These are phyloP conservation scores for Carpatolechia fugitivella DNA, from an alignment of 2,888 invertebrate species.

Conservation along the genomic window DNA sequence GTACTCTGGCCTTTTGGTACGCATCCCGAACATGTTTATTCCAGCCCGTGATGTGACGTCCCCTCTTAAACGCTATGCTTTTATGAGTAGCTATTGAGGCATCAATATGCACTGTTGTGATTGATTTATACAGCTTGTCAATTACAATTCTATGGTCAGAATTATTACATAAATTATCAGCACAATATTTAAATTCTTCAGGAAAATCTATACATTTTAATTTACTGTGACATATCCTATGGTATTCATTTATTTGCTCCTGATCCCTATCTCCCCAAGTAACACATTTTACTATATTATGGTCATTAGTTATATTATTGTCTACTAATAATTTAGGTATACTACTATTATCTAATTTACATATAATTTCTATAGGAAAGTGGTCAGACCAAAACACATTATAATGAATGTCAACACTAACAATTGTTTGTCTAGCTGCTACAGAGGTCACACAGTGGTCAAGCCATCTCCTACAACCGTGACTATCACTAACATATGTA, in stretches of 20 bases:
- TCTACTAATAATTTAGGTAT: neutral
- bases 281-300: neutral
- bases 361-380: neutral
- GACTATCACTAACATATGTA: neutral
- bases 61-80: neutral
- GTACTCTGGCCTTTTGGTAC: neutral
- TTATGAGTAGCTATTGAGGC: neutral
- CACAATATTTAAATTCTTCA: constrained; percentile 2
- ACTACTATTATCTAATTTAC: neutral
- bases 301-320: constrained; percentile 10
- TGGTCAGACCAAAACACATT: neutral
- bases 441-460: neutral
- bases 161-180: constrained; percentile 6
- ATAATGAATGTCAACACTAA: neutral
- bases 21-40: constrained; percentile 6
- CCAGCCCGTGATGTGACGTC: neutral
- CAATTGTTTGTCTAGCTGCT: constrained; percentile 1
- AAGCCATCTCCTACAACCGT: constrained; percentile 2
- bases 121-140: neutral
- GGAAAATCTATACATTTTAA: constrained; percentile 16
- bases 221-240: constrained; percentile 7
- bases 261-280: constrained; percentile 13
- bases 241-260: constrained; percentile 4
- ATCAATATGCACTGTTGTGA: neutral
- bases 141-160: neutral